Evolutionary conservation across 2,888 invertebrate genomes (phyloP).

Genomic region (Philereme vetulata): DNA sequence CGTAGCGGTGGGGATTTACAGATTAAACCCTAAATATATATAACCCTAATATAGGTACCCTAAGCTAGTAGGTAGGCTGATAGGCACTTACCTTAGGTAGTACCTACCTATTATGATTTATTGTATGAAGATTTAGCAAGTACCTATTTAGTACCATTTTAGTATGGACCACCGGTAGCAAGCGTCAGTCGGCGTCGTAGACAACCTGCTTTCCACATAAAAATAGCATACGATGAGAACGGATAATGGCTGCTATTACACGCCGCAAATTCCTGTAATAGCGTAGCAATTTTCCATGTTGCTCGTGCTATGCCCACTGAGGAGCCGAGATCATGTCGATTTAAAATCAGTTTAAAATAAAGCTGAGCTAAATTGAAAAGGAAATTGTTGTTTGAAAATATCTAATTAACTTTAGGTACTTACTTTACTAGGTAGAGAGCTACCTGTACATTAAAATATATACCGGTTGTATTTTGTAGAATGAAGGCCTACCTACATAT

Average conservation of each 20-base stretch:
- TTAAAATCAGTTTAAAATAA: conserved; percentile 16
- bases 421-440: neutral
- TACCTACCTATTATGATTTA: too few species aligned
- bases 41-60: too few species aligned
- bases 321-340: conserved; percentile 27
- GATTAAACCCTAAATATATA: too few species aligned
- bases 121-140: too few species aligned
- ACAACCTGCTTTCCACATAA: conserved; percentile 11
- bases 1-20: too few species aligned
- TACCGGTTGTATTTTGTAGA: too few species aligned
- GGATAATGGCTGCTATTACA: conserved; percentile 58
- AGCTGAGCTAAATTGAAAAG: conserved; percentile 19
- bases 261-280: conserved; percentile 61
- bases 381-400: conserved; percentile 7
- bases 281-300: conserved; percentile 55
- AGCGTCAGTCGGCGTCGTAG: too few species aligned
- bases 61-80: too few species aligned
- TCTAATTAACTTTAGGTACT: neutral
- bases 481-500: too few species aligned
- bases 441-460: neutral
- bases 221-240: conserved; percentile 40
- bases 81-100: too few species aligned
- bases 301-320: conserved; percentile 32
- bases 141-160: too few species aligned
- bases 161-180: too few species aligned